Evolutionary conservation across 2,888 invertebrate genomes (phyloP), one percentile per base, ranked within the genome.

Genomic region (Agriopis leucophaearia): DNA sequence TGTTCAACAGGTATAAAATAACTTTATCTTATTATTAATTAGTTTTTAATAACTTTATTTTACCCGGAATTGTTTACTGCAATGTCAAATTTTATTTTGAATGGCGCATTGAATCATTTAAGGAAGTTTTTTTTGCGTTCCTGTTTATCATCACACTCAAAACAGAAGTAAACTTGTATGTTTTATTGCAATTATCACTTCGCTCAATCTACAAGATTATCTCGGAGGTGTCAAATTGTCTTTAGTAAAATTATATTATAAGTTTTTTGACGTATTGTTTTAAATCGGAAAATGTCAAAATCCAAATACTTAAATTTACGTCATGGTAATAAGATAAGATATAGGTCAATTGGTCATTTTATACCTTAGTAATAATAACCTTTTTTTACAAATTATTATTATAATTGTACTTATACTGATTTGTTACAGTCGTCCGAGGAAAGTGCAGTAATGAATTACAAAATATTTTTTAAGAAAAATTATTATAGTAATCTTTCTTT

Each of bases 281-380:
- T 18, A 9, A 35, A 45, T 38, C 55, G 36, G 36, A 18, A 45
- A 5, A 18, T 64, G 51, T 60, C 38, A 58, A 55, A 36, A 38
- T 16, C 13, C 27, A 27, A 55, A 18, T 42, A 40, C 16, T 8
- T 55, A 18, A 40, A 50, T 36, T 58, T 54, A 51, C 13, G 44
- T 66, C 55, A 50, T 56, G 42, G 63, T 67, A 59, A 35, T 54
- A 42, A 52, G 57, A 51, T 68, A 62, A 68, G 63, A 27, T 62
- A 63, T 62, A 63, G 56, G 70, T 66, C 70, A 66, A 66, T 70
- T 66, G 70, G 59, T 70, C 52, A 44, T 62, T 69, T 66, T 60
- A 63, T 64, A 66, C 54, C 48, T 47, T 56, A 42, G 40, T 64
- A 48, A 55, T 55, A 8, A 10, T 42, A 54, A 13, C 13, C 57